These are phyloP conservation scores for Nylanderia fulva DNA, from an alignment of 1,140 invertebrate genomes.

Conservation along the genomic window DNA sequence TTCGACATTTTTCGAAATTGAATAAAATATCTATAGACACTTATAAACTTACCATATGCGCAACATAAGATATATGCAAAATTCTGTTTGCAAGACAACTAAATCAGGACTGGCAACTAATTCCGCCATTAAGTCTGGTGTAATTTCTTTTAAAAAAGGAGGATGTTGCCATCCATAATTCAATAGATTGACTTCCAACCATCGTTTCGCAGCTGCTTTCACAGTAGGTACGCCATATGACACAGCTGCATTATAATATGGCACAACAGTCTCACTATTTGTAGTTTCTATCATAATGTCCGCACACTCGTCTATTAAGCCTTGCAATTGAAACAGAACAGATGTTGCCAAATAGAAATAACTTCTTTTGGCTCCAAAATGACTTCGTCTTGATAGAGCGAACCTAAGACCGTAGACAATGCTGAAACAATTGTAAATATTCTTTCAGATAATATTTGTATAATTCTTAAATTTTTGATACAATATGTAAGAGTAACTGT, in stretches of 20 bases:
- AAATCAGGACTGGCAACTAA: slow-evolving; percentile 89
- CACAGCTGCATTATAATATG: slow-evolving; percentile 90
- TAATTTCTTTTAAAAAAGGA: slow-evolving; percentile 87
- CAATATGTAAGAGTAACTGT: neutral
- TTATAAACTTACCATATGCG: slow-evolving; percentile 88
- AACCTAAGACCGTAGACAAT: slow-evolving; percentile 91
- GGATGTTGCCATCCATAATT: slow-evolving; percentile 87
- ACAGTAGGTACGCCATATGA: slow-evolving; percentile 90
- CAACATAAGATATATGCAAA: slow-evolving; percentile 91
- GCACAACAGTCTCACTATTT: slow-evolving; percentile 90
- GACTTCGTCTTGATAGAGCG: slow-evolving; percentile 93
- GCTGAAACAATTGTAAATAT: slow-evolving; percentile 83
- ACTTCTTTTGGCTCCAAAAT: slow-evolving; percentile 90
- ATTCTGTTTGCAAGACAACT: slow-evolving; percentile 93
- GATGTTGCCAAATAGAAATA: slow-evolving; percentile 91
- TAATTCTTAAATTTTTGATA: neutral
- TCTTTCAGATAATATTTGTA: neutral
- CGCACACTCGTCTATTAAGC: slow-evolving; percentile 91
- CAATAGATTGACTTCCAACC: slow-evolving; percentile 91
- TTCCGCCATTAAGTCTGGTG: slow-evolving; percentile 89
- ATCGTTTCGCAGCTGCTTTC: slow-evolving; percentile 88
- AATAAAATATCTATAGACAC: neutral
- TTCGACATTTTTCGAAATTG: neutral
- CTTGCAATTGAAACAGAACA: slow-evolving; percentile 92
- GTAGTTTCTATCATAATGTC: slow-evolving; percentile 92